Base-by-base conservation (phyloP, 1,140 invertebrate genomes). In the Ceratoteleas bidentatus region DNA sequence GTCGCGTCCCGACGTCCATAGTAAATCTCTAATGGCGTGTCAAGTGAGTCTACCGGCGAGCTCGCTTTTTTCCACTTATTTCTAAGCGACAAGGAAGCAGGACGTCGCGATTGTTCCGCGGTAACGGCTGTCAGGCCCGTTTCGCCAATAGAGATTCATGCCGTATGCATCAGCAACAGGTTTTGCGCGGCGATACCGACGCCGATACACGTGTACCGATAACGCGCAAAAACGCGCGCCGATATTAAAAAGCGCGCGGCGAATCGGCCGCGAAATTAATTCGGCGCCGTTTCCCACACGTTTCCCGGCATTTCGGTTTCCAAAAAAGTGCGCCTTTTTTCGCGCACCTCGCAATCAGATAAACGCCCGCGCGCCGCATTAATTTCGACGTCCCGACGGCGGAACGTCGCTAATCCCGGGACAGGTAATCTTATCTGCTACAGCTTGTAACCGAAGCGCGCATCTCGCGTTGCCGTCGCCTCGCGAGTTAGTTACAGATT, bases 91-190 rank as follows among this genome's bases (percentile, higher is more conserved):
- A 73, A 73, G 69, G 66, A 72, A 73, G 68, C 73, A 77, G 69
- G 74, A 74, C 64, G 74, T 54, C 53, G 50, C 74, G 69, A 78
- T 83, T 83, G 80, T 83, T 77, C 69, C 15, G 64, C 56, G 53
- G 57, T 70, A 78, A 78, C 69, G 80, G 74, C 74, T 78, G 74
- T 83, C 69, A 74, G 52, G 69, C 61, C 40, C 57, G 74, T 73
- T 76, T 62, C 60, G 49, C 72, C 72, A 83, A 73, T 68, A 82
- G 74, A 78, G 80, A 82, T 82, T 77, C 64, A 73, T 69, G 56
- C 54, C 65, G 52, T 61, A 60, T 70, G 58, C 66, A 60, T 70
- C 60, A 60, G 43, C 62, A 75, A 70, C 66, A 62, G 72, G 72
- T 72, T 65, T 58, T 73, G 45, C 53, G 34, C 36, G 15, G 45